Percentiles rank a stretch among this genome's conserved stretches.
These are phyloP conservation scores for Noctua janthina DNA, from an alignment of 2,888 invertebrate genomes.

Conservation along the genomic window DNA sequence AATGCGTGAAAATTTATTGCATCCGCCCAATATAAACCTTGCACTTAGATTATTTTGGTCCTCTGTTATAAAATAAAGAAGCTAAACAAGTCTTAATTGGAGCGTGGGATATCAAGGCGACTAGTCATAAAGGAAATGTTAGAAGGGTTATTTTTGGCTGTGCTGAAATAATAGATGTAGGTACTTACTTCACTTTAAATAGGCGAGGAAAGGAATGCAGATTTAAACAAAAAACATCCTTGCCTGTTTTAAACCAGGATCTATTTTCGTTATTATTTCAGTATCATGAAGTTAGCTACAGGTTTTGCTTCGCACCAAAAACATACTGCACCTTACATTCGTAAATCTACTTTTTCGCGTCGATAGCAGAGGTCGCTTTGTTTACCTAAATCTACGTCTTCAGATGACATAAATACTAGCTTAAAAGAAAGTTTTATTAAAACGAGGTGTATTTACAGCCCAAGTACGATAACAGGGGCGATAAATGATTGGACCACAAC, in stretches of 20 bases:
- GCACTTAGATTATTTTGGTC: slow-evolving; percentile 9
- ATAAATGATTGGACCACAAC: slow-evolving; percentile 57
- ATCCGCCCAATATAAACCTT: slow-evolving; percentile 5
- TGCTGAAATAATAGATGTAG: neutral
- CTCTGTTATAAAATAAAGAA: neutral
- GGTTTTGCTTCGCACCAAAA: neutral
- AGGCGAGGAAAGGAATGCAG: neutral
- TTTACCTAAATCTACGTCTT: neutral
- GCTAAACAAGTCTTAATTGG: neutral
- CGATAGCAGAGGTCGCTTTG: neutral
- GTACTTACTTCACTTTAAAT: neutral
- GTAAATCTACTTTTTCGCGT: neutral
- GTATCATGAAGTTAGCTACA: neutral
- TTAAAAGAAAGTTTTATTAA: slow-evolving; percentile 20
- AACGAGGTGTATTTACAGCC: slow-evolving; percentile 22
- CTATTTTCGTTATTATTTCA: neutral
- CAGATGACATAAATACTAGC: neutral
- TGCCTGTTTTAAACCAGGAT: neutral
- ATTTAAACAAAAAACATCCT: neutral
- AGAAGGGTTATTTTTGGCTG: slow-evolving; percentile 3
- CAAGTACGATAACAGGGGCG: slow-evolving; percentile 55
- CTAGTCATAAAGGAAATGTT: neutral
- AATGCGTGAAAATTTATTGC: neutral
- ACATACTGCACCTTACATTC: neutral
- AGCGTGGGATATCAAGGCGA: neutral